phyloP scores from a whole-genome alignment of 1,140 invertebrate species.

The Medauroidea extradentata region DNA sequence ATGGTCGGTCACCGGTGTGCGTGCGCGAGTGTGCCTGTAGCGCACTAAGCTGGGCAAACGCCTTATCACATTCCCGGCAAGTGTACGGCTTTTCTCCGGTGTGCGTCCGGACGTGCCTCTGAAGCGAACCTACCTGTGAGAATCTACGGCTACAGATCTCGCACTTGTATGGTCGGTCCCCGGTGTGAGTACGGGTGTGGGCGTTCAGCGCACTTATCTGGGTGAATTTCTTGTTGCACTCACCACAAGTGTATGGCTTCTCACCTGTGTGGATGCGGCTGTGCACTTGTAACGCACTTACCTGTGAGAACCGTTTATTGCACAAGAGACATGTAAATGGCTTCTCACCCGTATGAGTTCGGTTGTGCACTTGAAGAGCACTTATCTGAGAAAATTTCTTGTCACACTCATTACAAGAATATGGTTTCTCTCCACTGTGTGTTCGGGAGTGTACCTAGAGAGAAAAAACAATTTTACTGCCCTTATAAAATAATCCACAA shows the following conservation, averaged over 20 bases:
- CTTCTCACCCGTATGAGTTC: conserved; percentile 39
- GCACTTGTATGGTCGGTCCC: conserved; percentile 19
- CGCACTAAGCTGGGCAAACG: conserved; percentile 1
- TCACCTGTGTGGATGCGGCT: conserved; percentile 14
- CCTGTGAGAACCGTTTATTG: conserved; percentile 8
- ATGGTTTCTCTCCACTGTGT: background rate
- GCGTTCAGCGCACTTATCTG: conserved; percentile 21
- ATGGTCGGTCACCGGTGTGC: conserved; percentile 1
- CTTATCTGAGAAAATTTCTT: background rate
- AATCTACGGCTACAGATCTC: conserved; percentile 31
- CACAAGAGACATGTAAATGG: conserved; percentile 44
- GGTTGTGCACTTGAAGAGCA: conserved; percentile 6
- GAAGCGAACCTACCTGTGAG: conserved; percentile 27
- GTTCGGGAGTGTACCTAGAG: background rate
- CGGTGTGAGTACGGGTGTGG: conserved; percentile 18
- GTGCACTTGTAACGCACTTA: background rate
- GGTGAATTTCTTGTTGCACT: conserved; percentile 54
- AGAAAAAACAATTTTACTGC: too few relatives aligned
- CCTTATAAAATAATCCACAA: too few relatives aligned
- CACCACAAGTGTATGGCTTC: conserved; percentile 32
- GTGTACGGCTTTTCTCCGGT: conserved; percentile 17
- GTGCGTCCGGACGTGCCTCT: conserved; percentile 19
- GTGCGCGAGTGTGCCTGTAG: background rate
- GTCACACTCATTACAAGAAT: conserved; percentile 1
- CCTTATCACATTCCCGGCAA: conserved; percentile 18